Base-by-base conservation (phyloP, 2,113 vertebrate genomes). In the Lepus americanus region DNA sequence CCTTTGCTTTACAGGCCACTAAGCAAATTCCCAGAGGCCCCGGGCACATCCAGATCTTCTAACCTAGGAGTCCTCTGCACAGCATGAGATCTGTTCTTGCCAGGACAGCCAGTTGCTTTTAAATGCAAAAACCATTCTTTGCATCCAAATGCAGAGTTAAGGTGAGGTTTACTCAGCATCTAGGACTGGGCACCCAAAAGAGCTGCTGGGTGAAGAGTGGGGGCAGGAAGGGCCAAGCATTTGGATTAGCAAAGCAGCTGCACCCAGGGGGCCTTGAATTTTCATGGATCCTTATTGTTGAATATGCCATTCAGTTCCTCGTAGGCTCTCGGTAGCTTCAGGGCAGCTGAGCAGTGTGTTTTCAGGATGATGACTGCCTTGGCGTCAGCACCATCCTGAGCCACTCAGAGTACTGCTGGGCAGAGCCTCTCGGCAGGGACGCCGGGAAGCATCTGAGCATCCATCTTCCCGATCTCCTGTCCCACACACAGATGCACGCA, bases 71-170 rank as follows among this genome's bases (percentile, higher is more conserved):
- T 25, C 53, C 23, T 79, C 39, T 17, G 8, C 29, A 33, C 12
- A 0, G 0, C 13, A 27, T 13, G 36, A 11, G 55, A 1, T 0
- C 12, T 49, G 5, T 51, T 39, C 7, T 0, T 33, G 31, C n/a
- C 2, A 10, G 8, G 59, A 33, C 7, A 61, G 49, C 33, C 3
- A 29, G 33, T 3, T 29, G 14, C 31, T 55, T 86, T 72, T 44
- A 55, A 69, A 36, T 64, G 79, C 20, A 70, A 70, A 89, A 61
- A 67, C 81, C 27, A 29, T 25, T n/a, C 10, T 11, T 31, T 39
- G n/a, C 36, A 13, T 66, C n/a, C 66, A 13, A 20, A 44, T 69
- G 19, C 23, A 7, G 51, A 49, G 36, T 5, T 33, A 36, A 61
- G 61, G 23, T n/a, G 61, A 61, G 25, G 7, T 74, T 66, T 53